Conservation (phyloP, 2,113 vertebrate genomes). For the Cavia porcellus region DNA sequence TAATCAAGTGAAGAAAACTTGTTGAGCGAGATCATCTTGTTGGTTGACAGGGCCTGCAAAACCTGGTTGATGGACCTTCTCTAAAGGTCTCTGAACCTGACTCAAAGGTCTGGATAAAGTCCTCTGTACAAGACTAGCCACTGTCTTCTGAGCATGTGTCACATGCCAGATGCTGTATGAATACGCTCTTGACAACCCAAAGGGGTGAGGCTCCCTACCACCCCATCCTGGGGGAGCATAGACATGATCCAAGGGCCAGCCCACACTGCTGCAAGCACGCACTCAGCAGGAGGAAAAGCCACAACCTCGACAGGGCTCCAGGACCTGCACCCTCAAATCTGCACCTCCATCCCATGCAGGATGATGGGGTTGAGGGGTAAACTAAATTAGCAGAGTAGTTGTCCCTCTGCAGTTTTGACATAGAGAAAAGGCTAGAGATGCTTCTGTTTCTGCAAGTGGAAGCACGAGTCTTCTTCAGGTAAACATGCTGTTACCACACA, state of each 20-base stretch:
- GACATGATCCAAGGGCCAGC: background rate
- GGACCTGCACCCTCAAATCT: background rate
- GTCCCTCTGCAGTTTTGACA: background rate
- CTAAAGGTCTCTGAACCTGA: background rate
- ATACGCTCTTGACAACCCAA: background rate
- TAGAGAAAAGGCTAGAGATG: background rate
- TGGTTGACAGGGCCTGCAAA: background rate
- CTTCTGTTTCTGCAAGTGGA: background rate
- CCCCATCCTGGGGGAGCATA: background rate
- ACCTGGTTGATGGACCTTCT: background rate
- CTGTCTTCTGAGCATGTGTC: background rate
- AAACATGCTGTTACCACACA: too few relatives aligned
- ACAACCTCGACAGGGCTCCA: background rate
- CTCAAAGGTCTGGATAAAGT: background rate
- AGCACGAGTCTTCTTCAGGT: background rate
- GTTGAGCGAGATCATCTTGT: background rate
- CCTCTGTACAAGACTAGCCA: background rate
- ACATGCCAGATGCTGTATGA: background rate
- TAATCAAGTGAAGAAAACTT: conserved; percentile 9
- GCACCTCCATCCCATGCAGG: too few relatives aligned
- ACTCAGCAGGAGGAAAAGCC: background rate
- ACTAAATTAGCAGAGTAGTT: background rate
- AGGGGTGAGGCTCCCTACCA: background rate
- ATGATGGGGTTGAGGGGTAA: background rate
- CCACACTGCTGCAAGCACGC: background rate